These are phyloP conservation scores for Pseudomyrmex gracilis DNA, from an alignment of 1,140 invertebrate genomes.

Conservation along the genomic window DNA sequence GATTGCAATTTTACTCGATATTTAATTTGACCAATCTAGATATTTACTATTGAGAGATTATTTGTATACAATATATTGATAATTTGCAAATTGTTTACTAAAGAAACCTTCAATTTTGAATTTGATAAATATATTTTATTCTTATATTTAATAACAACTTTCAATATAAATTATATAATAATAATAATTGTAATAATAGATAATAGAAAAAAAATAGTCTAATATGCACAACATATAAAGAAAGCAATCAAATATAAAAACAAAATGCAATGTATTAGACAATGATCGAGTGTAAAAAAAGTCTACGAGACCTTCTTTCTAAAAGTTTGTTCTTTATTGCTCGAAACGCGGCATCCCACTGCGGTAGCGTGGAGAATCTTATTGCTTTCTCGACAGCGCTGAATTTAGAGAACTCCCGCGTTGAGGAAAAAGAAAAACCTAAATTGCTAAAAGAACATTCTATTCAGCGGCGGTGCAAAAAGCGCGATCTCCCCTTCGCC, in stretches of 20 bases:
- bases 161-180: not conserved
- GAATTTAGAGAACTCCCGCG: conserved; percentile 27
- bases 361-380: conserved; percentile 45
- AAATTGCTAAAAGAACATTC: conserved; percentile 54
- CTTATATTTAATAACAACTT: not conserved
- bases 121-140: not conserved
- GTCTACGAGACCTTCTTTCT: conserved; percentile 18
- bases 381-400: conserved; percentile 49
- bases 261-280: conserved; percentile 3
- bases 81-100: not conserved
- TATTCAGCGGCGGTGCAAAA: conserved; percentile 13
- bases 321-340: conserved; percentile 49
- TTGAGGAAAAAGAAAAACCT: conserved; percentile 28
- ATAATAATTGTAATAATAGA: not conserved
- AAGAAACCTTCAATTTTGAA: not conserved
- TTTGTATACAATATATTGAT: not conserved
- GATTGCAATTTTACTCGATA: not conserved
- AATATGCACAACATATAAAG: not conserved
- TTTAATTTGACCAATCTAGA: conserved; percentile 10
- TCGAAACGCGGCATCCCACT: conserved; percentile 25
- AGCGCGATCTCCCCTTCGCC: not conserved
- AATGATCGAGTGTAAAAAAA: not conserved
- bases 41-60: not conserved
- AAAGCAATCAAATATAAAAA: conserved; percentile 23
- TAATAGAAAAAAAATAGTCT: not conserved